phyloP scores from a whole-genome alignment of 1,140 invertebrate genomes.

The Drosophila sucinea region DNA sequence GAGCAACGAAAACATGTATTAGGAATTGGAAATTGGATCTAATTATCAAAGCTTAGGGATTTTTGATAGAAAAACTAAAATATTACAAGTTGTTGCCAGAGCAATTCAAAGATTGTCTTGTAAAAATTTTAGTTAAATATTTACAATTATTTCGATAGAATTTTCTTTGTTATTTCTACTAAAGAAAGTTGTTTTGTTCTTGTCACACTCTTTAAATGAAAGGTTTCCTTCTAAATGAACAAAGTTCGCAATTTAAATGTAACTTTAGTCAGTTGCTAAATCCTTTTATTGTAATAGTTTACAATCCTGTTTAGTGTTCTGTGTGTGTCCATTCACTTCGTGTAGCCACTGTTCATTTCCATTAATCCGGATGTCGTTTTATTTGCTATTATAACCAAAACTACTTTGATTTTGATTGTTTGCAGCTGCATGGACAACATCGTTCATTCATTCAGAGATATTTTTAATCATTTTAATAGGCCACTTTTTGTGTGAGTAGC shows the following conservation, averaged over 20 bases:
- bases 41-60: too few relatives aligned
- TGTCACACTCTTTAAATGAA: not conserved
- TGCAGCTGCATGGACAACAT: constrained; percentile 45
- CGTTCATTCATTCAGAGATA: constrained; percentile 16
- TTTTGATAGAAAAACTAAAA: too few relatives aligned
- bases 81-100: too few relatives aligned
- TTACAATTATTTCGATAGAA: too few relatives aligned
- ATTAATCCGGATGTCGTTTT: constrained; percentile 56
- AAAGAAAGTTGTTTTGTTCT: too few relatives aligned
- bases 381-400: constrained; percentile 37
- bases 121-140: too few relatives aligned
- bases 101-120: too few relatives aligned
- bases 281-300: not conserved
- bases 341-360: constrained; percentile 51
- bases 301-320: not conserved
- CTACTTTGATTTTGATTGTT: constrained; percentile 75
- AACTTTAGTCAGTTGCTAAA: not conserved
- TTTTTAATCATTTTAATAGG: constrained; percentile 77
- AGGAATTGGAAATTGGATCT: too few relatives aligned
- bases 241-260: not conserved
- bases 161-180: too few relatives aligned
- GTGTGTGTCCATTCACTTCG: not conserved
- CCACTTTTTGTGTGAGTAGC: constrained; percentile 52
- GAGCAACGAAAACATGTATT: too few relatives aligned
- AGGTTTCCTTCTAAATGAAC: not conserved